phyloP scores from a whole-genome alignment of 2,113 vertebrate species.

The Neotoma lepida region DNA sequence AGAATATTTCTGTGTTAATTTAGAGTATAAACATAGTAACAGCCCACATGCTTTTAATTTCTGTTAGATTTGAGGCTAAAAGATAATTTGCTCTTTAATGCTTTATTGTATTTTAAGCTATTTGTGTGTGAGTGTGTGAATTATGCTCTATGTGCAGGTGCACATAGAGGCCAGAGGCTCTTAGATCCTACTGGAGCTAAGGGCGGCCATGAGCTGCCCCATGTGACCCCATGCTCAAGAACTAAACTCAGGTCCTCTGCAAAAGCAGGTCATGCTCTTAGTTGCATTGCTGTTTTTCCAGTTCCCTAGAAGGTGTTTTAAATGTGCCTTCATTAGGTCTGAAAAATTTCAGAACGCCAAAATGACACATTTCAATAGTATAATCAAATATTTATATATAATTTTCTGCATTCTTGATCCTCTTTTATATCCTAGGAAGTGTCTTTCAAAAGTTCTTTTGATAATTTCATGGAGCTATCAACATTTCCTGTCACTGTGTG shows the following conservation, averaged over 20 bases:
- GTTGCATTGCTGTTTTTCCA: neutral
- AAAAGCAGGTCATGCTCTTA: no score
- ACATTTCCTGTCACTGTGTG: neutral
- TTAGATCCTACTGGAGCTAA: neutral
- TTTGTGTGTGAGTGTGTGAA: neutral
- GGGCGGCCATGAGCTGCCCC: no score
- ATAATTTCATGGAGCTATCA: neutral
- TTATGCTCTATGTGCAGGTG: neutral
- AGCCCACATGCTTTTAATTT: neutral
- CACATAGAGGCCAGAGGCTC: no score
- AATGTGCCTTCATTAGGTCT: neutral
- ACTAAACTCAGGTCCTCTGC: neutral
- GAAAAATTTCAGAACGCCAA: neutral
- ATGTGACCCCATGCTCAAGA: no score
- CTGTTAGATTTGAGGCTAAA: neutral
- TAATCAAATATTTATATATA: neutral
- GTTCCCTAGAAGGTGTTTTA: no score
- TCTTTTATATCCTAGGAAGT: neutral
- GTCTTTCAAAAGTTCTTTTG: neutral
- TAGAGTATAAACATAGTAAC: neutral
- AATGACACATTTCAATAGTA: neutral
- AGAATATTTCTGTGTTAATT: neutral
- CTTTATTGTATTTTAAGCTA: neutral
- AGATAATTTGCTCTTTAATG: neutral
- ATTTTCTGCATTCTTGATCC: neutral